A percentile compares a stretch with the other conserved stretches of the same genome.
phyloP scores from a whole-genome alignment of 2,797 vertebrate species.

The Lagodon rhomboides region DNA sequence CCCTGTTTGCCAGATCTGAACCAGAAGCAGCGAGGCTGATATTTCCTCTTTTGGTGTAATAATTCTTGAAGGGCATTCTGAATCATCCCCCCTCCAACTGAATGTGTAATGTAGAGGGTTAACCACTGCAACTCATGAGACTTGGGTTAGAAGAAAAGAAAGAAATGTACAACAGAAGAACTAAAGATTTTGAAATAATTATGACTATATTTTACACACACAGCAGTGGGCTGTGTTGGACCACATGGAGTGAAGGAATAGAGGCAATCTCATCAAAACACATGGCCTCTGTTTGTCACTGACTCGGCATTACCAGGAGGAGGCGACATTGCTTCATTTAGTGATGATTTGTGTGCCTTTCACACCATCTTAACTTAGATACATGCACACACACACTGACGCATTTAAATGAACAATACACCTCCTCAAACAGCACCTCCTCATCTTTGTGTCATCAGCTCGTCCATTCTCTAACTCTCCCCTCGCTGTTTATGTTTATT shows the following conservation, averaged over 20 bases:
- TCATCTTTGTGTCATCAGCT: neutral
- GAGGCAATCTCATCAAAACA: neutral
- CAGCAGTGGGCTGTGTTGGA: neutral
- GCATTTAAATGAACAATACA: neutral
- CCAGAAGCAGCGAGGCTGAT: too few species aligned
- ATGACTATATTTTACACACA: neutral
- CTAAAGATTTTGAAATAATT: too few species aligned
- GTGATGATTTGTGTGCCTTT: neutral
- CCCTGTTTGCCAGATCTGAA: too few species aligned
- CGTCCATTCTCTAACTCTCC: neutral
- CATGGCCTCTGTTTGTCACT: neutral
- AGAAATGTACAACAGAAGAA: too few species aligned
- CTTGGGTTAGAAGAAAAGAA: too few species aligned
- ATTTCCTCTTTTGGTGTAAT: too few species aligned
- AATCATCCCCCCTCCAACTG: too few species aligned
- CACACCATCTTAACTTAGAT: neutral
- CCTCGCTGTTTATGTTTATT: neutral
- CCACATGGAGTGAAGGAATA: neutral
- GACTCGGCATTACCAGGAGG: conserved; percentile 40
- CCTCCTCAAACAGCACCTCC: neutral
- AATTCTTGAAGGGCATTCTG: too few species aligned
- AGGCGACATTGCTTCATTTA: conserved; percentile 47
- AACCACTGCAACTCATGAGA: too few species aligned
- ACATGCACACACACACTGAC: neutral
- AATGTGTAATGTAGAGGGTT: too few species aligned